Evolutionary conservation across 2,888 invertebrate genomes (phyloP), one percentile per base, ranked within the genome.

Genomic region (Drosophila sordidula): DNA sequence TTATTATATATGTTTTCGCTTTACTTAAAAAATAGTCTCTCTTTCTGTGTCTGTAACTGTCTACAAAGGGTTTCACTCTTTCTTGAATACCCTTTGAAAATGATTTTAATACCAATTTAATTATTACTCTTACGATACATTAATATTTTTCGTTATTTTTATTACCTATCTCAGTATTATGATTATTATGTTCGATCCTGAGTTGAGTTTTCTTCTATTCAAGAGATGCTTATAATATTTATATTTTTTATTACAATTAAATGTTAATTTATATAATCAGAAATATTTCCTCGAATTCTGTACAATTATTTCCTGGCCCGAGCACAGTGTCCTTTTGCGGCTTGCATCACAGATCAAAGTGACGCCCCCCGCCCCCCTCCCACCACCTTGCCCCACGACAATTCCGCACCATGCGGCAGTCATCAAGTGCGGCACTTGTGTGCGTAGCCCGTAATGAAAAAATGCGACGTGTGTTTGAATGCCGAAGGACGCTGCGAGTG

Each of bases 301-400:
- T 16, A 9, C 44, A 14, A 44, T 59, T 38, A 29, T 29, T 8
- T 29, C 8, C 29, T 9, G 29, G 8, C 2, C 9, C 29, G 32
- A 4, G 34, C 64, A 47, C 70, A 65, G 62, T 82, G 52, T 65
- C 59, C 59, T 69, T 69, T 57, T 66, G 61, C 58, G 56, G 54
- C 34, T 61, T 72, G 87, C 77, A 68, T 57, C 84, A 73, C 73
- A 70, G 82, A 87, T 87, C 82, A 82, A 82, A 82, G 86, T 55
- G 75, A 81, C 58, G 46, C 12, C 14, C 29, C 44, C 44, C n/a
- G n/a, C 38, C 6, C 18, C 8, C 16, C 11, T 26, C 18, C 12
- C 8, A 9, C 34, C 4, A 9, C 9, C 38, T 3, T n/a, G 3
- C 52, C 32, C 38, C 41, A 32, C 32, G n/a, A 32, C 32, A 32